Base-by-base conservation (phyloP, 2,888 invertebrate genomes). In the Merodon equestris region DNA sequence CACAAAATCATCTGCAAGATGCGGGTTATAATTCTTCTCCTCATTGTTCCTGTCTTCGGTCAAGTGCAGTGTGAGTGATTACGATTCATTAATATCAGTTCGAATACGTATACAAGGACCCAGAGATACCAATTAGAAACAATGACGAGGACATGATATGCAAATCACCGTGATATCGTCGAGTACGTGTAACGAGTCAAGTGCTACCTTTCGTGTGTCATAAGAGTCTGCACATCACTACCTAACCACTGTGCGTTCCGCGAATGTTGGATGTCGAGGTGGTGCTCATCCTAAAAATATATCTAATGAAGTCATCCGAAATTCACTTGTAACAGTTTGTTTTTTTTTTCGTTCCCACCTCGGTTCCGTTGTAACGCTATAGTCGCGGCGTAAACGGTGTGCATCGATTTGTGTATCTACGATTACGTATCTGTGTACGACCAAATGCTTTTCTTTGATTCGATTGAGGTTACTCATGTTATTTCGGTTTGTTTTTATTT, bases 301-400 rank as follows among this genome's bases (percentile, higher is more conserved):
- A 36, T 48, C 63, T 73, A 77, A 77, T 77, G 77, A 77, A 77
- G 73, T 77, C 77, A 77, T 68, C 77, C 36, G 58, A 77, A 77
- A 73, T 58, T 73, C 73, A 68, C 61, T 67, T 77, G 72, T 68
- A 75, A 75, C 38, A 9, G 40, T 4, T 27, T 27, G 2, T 27
- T 27, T 27, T 4, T 27, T 7, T 27, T 27, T 27, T 27, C 7
- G 27, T 4, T 27, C 27, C 27, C 27, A 27, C 7, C n/a, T 10
- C 15, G 50, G 42, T 47, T 44, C 50, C 36, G 67, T 57, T 67
- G 67, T 73, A 77, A 77, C 34, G 57, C 42, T 53, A 3, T 42
- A 15, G n/a, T 47, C 44, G 53, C n/a, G 40, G 12, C 40, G 7
- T 27, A 27, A 27, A 27, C 27, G 27, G 27, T 27, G 27, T 27